A percentile compares a stretch with the other conserved stretches of the same genome.
Evolutionary conservation across 2,113 vertebrate species (phyloP).

Genomic region (Melierax canorus): DNA sequence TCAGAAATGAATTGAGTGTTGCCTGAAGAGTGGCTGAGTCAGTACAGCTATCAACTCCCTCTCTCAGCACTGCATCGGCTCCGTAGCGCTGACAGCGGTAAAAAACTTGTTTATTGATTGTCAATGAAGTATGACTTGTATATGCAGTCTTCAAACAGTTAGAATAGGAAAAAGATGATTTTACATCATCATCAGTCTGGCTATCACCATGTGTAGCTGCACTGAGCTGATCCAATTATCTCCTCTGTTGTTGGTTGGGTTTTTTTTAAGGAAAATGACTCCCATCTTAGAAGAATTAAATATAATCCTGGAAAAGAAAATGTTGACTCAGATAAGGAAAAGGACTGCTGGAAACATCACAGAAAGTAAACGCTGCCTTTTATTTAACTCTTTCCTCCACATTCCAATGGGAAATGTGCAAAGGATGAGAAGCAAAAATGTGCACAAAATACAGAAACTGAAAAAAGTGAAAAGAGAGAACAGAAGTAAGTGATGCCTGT

Average conservation of each 20-base stretch:
- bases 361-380: neutral
- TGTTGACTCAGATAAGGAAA: neutral
- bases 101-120: conserved; percentile 25
- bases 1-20: conserved; percentile 9
- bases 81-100: neutral
- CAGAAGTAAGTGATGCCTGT: neutral
- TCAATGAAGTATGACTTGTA: neutral
- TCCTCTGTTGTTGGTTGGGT: neutral
- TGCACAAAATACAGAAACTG: neutral
- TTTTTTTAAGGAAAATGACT: neutral
- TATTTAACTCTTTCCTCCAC: neutral
- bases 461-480: neutral
- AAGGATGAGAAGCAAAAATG: neutral
- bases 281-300: neutral
- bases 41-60: neutral
- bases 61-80: neutral
- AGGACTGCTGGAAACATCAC: neutral
- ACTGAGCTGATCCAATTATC: neutral
- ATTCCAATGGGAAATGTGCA: neutral
- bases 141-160: neutral
- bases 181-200: neutral
- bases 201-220: neutral
- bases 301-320: neutral
- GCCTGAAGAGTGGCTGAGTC: neutral
- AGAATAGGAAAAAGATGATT: neutral